Conservation (phyloP, 2,888 invertebrate genomes). For the Cephus runcator region DNA sequence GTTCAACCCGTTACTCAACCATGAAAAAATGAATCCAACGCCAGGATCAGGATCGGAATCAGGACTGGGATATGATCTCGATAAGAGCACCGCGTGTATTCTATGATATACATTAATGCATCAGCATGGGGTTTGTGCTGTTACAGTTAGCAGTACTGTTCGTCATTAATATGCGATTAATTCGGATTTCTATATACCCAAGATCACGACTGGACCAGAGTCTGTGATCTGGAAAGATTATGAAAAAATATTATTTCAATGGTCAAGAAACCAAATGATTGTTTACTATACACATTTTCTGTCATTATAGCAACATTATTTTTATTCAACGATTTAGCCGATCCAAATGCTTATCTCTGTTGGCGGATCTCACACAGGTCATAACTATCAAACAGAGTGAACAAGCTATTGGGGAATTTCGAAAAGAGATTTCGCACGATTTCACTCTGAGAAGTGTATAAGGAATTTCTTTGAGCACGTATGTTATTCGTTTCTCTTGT, state of each 20-base stretch:
- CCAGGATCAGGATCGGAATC: conserved; percentile 34
- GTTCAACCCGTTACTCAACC: conserved; percentile 48
- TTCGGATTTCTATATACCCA: background rate
- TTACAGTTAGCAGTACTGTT: conserved; percentile 47
- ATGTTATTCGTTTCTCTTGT: background rate
- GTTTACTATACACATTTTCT: background rate
- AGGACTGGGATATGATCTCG: conserved; percentile 37
- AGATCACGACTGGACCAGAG: background rate
- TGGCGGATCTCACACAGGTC: background rate
- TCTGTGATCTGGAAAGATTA: background rate
- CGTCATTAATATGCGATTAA: conserved; percentile 49
- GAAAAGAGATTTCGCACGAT: background rate
- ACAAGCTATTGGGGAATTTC: background rate
- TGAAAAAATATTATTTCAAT: background rate
- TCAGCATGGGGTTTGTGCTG: conserved; percentile 38
- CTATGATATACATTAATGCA: conserved; percentile 54
- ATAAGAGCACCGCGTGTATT: conserved; percentile 36
- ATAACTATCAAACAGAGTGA: background rate
- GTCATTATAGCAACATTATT: too few relatives aligned
- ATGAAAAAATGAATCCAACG: conserved; percentile 27
- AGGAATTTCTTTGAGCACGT: background rate
- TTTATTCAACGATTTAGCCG: too few relatives aligned
- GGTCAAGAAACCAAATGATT: background rate
- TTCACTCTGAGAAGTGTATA: background rate
- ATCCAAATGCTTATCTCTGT: background rate